Base-by-base conservation (phyloP, 2,888 invertebrate genomes). In the Acronicta aceris region DNA sequence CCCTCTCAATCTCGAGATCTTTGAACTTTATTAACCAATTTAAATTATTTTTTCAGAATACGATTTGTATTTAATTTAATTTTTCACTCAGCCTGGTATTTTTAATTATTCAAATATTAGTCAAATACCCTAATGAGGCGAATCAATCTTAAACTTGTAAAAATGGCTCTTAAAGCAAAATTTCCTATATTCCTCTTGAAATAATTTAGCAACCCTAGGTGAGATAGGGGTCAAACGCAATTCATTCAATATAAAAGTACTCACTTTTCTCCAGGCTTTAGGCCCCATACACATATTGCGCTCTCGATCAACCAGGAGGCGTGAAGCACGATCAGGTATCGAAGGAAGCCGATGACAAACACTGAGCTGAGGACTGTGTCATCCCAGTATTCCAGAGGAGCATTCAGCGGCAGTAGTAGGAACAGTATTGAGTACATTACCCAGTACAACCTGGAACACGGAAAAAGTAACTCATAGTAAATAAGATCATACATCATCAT, bases 351-450 rank as follows among this genome's bases (percentile, higher is more conserved):
- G 7, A 96, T 93, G 1, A 97, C 95, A 65, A 97, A 96, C 9
- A 96, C 83, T 0, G 97, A 90, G 42, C 95, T 95, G 15, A 95
- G 73, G 0, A 97, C 87, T 0, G 95, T 91, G 75, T 98, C 98
- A 7, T 95, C 95, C 96, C 97, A 98, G 85, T 97, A 98, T 86
- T 97, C 97, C 0, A 96, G 94, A 0, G 98, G 97, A 0, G 97
- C 96, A 82, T 97, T 97, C 15, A 97, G 87, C 0, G 98, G 97
- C 36, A 97, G 85, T 10, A 98, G 82, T 0, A 97, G 82, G 53
- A 96, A 96, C 0, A 97, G 60, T 9, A 97, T 82, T 0, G 95
- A 88, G 81, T 96, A 97, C 0, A 98, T 75, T 0, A 96, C 74
- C 96, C 96, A 97, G 84, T 96, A 98, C 65, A 96, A 95, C 78